Base-by-base conservation (phyloP, 2,797 vertebrate genomes). In the Anguilla marmorata region DNA sequence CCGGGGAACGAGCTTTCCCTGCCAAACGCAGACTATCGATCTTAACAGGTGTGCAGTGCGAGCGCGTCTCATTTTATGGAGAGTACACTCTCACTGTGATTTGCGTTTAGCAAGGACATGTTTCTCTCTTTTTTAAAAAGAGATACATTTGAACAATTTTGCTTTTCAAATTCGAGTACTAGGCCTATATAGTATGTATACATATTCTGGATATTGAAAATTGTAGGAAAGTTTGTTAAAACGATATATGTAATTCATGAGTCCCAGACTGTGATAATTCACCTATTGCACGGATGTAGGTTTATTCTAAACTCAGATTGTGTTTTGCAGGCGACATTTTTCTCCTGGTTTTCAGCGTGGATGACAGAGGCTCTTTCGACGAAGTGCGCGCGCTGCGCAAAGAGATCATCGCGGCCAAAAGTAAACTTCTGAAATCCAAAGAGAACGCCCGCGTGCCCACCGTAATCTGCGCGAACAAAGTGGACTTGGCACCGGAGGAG, bases 21-120 rank as follows among this genome's bases (percentile, higher is more conserved):
- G 96, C 96, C 88, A 96, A 95, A 91, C 91, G 96, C 54, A 92
- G 96, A 0, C 93, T 96, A 58, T 96, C 96, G n/a, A 97, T 97
- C 84, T 94, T 96, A 5, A 97, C 96, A 27, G 96, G 96, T 96
- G 91, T 89, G 94, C 94, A 27, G 24, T 2, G 30, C 30, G 30
- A 56, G 3, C 16, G 8, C 2, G 30, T 37, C 27, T 74, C n/a
- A 30, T 14, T 37, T 82, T 14, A 74, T 37, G 72, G 27, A 37
- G 72, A 74, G 72, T 8, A 8, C 21, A 27, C 21, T 66, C 27
- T 37, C 9, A 74, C 72, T 5, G 72, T 2, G 1, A 66, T 66
- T 66, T n/a, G 21, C 63, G 63, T 9, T 24, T 24, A 27, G 63
- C n/a, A 66, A 66, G 3, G 60, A 27, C 21, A 66, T 24, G 8